These are phyloP conservation scores for Cladorhizidae sp. DNA, from an alignment of 37 sponge, comb jelly and placozoan genomes.

Conservation along the genomic window DNA sequence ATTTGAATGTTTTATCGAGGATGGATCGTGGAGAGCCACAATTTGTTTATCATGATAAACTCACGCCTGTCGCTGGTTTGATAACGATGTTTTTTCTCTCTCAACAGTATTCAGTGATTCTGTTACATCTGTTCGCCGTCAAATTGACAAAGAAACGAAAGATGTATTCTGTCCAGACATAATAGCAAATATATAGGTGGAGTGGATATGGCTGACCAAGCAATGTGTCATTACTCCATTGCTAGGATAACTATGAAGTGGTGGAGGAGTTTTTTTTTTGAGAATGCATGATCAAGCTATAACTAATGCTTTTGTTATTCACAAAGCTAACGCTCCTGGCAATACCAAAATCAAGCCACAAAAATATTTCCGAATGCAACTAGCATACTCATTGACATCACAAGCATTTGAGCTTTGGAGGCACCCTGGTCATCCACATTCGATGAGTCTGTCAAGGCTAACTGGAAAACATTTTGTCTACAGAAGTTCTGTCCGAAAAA, in stretches of 20 bases:
- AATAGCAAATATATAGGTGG: not conserved
- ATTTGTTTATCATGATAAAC: not conserved
- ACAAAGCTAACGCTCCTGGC: not conserved
- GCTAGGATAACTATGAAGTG: constrained; percentile 38
- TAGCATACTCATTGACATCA: not conserved
- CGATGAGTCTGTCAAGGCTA: not conserved
- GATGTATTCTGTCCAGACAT: constrained; percentile 12
- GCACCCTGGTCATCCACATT: not conserved
- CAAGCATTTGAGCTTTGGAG: not conserved
- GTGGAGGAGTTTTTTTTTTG: constrained; percentile 24
- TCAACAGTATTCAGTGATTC: constrained; percentile 8
- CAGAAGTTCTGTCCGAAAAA: no score
- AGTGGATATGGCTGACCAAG: not conserved
- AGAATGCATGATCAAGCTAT: constrained; percentile 13
- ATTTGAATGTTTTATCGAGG: no score
- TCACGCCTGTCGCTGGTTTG: constrained; percentile 4
- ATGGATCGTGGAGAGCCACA: no score
- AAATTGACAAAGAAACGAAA: constrained; percentile 4
- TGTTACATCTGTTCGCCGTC: constrained; percentile 1
- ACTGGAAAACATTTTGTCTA: not conserved
- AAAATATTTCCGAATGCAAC: not conserved
- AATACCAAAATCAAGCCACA: not conserved
- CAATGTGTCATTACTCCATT: constrained; percentile 32
- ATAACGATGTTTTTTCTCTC: constrained; percentile 32
- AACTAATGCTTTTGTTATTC: constrained; percentile 31